phyloP scores from a whole-genome alignment of 1,140 invertebrate species.

The Rhizoglyphus robini region DNA sequence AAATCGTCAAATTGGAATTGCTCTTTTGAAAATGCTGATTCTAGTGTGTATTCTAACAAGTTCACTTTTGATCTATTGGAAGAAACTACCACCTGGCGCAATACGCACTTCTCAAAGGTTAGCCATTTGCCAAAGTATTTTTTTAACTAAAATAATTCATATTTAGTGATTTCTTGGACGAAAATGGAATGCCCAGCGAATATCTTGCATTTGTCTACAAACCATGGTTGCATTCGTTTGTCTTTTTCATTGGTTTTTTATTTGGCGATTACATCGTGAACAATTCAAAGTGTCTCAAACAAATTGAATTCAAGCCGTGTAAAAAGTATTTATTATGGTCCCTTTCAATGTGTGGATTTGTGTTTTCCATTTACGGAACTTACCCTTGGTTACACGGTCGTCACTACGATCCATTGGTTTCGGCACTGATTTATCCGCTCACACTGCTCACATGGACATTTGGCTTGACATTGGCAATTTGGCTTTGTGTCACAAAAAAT shows the following conservation, averaged over 20 bases:
- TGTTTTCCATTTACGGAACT: constrained; percentile 1
- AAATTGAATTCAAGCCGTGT: background rate
- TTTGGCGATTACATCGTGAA: constrained; percentile 15
- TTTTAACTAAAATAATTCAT: background rate
- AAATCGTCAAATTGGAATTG: background rate
- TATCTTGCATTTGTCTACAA: constrained; percentile 11
- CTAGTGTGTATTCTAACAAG: background rate
- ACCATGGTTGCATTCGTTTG: constrained; percentile 12
- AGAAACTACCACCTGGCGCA: constrained; percentile 11
- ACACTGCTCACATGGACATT: constrained; percentile 27
- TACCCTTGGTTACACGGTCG: background rate
- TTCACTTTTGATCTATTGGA: background rate
- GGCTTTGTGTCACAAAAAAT: constrained; percentile 25
- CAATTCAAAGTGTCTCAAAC: background rate
- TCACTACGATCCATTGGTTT: background rate
- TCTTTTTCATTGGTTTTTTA: constrained; percentile 16
- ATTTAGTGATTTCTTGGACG: constrained; percentile 7
- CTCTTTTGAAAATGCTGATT: background rate
- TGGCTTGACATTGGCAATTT: constrained; percentile 25
- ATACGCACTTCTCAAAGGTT: background rate
- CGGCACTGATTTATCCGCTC: constrained; percentile 14
- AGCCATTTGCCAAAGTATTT: background rate
- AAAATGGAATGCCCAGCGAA: background rate
- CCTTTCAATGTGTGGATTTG: background rate
- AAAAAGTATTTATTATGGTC: background rate